phyloP scores from a whole-genome alignment of 2,888 invertebrate species.

The Pristionchus japonicus region DNA sequence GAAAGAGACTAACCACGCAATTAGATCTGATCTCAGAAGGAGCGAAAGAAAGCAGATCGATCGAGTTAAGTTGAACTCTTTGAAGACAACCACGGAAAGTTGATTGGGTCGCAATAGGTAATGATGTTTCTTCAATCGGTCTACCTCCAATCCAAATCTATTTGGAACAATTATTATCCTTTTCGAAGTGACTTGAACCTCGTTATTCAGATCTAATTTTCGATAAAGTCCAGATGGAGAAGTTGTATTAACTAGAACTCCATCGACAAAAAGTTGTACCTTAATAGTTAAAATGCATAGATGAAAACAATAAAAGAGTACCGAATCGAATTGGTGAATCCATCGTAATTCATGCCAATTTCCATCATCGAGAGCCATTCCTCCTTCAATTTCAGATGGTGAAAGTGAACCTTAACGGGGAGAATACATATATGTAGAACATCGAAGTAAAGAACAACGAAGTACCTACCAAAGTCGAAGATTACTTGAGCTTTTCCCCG shows the following conservation, averaged over 20 bases:
- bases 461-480: constrained; percentile 72
- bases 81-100: constrained; percentile 68
- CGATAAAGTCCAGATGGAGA: constrained; percentile 72
- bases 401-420: constrained; percentile 58
- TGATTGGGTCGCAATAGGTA: constrained; percentile 50
- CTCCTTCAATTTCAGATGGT: constrained; percentile 65
- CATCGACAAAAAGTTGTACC: constrained; percentile 63
- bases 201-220: constrained; percentile 71
- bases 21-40: constrained; percentile 56
- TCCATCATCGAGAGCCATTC: constrained; percentile 71
- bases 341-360: constrained; percentile 72
- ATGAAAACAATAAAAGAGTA: constrained; percentile 44
- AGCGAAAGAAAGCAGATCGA: constrained; percentile 67
- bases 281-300: neutral
- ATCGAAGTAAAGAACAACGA: too few species aligned
- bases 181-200: constrained; percentile 53
- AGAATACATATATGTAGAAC: too few species aligned
- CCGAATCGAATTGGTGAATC: constrained; percentile 73
- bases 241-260: constrained; percentile 68
- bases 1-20: constrained; percentile 46
- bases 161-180: constrained; percentile 1
- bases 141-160: constrained; percentile 71
- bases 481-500: constrained; percentile 69
- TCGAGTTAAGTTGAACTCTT: constrained; percentile 65
- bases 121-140: constrained; percentile 68